Base-by-base conservation (phyloP, 2,888 invertebrate genomes). In the Phymatocera aterrima region DNA sequence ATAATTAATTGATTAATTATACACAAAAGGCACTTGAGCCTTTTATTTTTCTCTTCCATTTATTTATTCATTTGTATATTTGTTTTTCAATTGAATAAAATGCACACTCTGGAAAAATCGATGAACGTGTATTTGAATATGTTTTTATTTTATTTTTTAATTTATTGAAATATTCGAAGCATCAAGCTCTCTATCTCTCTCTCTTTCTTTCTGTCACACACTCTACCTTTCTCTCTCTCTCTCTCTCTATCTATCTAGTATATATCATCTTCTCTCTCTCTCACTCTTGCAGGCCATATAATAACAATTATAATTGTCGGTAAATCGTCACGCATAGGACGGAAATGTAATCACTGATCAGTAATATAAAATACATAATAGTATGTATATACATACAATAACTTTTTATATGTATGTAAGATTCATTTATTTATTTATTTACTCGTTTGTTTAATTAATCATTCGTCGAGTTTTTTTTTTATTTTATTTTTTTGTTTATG, bases 341-440 rank as follows among this genome's bases (percentile, higher is more conserved):
- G 72, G 72, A 72, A 72, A 72, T 72, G 34, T 72, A 72, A 72
- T 72, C 72, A 72, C 72, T 72, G 72, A 72, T 72, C 72, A 72
- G 48, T 72, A 72, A 72, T 72, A 72, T 51, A 72, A 48, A 51
- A 72, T 72, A 68, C 68, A 46, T 28, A 24, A 60, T 40, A 4
- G 8, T 57, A 72, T n/a, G n/a, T n/a, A n/a, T n/a, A 46, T 72
- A 72, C 51, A 72, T 51, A 46, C 43, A 68, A 24, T 10, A 5
- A 40, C n/a, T 68, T 24, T 6, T 43, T 40, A 40, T 68, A 68
- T 43, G 46, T 72, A 68, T 40, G 43, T 43, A 28, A 21, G 43
- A 64, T 64, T 68, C 12, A 68, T 40, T 46, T 8, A 10, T 24
- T 43, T n/a, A n/a, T n/a, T 3, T 21, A 24, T 68, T 68, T 21